Conservation (phyloP, 2,113 vertebrate species). For the Pterocles orientalis region DNA sequence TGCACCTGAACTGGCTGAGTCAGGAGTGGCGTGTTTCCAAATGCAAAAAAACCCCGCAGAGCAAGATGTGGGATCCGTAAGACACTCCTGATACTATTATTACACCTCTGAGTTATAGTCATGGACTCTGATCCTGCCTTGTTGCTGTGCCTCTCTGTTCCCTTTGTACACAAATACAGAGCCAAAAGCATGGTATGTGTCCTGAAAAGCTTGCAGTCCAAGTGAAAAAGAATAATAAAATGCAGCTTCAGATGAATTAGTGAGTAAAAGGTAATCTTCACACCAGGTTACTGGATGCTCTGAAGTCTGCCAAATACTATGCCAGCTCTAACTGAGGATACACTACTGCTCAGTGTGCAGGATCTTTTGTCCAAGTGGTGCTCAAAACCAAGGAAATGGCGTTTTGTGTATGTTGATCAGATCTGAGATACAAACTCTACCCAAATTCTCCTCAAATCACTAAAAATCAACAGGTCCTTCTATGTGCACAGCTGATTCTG, state of each 20-base stretch:
- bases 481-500: neutral
- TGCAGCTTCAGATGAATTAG: neutral
- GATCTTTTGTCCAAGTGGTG: neutral
- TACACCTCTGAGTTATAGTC: neutral
- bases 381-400: neutral
- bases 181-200: neutral
- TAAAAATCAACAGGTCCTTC: neutral
- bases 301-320: neutral
- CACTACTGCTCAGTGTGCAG: neutral
- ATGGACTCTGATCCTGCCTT: neutral
- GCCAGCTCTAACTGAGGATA: neutral
- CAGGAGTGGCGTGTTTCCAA: neutral
- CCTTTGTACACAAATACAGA: neutral
- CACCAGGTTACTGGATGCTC: neutral
- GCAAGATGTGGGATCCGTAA: neutral
- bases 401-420: neutral
- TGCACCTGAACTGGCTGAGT: neutral
- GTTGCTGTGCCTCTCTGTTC: neutral
- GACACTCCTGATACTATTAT: neutral
- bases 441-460: neutral
- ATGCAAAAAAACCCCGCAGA: neutral
- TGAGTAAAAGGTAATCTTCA: neutral
- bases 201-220: neutral
- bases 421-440: neutral
- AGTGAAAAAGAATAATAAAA: neutral